Base-by-base conservation (phyloP, 1,140 invertebrate species). In the Drosophila bifasciata region DNA sequence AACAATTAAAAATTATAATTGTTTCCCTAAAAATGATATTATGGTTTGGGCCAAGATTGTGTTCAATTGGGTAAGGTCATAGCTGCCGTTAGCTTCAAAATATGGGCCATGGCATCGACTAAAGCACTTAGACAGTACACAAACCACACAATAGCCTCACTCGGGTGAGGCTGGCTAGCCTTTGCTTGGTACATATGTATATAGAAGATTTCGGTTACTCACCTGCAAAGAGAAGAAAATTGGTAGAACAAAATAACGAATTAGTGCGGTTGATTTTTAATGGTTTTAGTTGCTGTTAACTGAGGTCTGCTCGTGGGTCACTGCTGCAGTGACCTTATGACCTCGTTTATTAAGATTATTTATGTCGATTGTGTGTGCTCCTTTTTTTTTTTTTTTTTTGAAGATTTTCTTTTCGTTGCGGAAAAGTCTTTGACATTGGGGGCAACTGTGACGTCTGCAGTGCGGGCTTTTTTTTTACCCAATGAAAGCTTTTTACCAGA, bases 191-290 rank as follows among this genome's bases (percentile, higher is more conserved):
- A 8, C 16, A 32, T 23, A 5, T 52, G 8, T 16, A 69, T 43
- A 4, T 9, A 40, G n/a, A 60, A 13, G 21, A 41, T n/a, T 45
- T 25, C 32, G 11, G 13, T 64, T 45, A 85, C 81, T 85, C 69
- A 85, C 81, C 81, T 86, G 77, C 19, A 85, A 85, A 15, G 67
- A 85, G 32, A 85, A 46, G 25, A 74, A 13, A 49, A 25, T 1
- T 28, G 19, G 21, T 8, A 32, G 4, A 11, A 21, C 4, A 15
- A 51, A 11, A 13, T 1, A 40, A 25, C 1, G n/a, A n/a, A 32
- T 8, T 17, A 23, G 32, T 36, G 11, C 11, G 32, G 32, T 15
- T 17, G 1, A 25, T 40, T n/a, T 17, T 16, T 16, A 15, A 49
- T 16, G 5, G 15, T 11, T 8, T 19, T 15, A 11, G n/a, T 32